Evolutionary conservation across 2,888 invertebrate species (phyloP).

Genomic region (Ectemnius continuus): DNA sequence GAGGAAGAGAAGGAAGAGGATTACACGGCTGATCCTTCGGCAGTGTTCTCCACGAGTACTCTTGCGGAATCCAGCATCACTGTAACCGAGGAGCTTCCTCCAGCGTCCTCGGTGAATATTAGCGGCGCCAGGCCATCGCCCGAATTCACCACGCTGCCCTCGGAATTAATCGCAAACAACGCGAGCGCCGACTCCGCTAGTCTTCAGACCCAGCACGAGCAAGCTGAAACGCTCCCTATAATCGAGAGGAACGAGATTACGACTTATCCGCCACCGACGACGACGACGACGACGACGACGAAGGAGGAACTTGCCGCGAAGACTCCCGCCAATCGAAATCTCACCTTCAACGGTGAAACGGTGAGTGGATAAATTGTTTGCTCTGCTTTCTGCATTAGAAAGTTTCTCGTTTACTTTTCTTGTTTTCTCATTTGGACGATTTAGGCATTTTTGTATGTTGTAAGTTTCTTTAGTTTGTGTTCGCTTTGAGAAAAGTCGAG

Average conservation of each 20-base stretch:
- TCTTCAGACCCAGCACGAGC: slow-evolving; percentile 5
- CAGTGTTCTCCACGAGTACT: slow-evolving; percentile 33
- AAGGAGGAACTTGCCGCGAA: slow-evolving; percentile 25
- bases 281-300: slow-evolving; percentile 13
- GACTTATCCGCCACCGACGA: background rate
- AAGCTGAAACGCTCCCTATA: slow-evolving; percentile 29
- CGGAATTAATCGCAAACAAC: slow-evolving; percentile 41
- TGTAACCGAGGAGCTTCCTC: slow-evolving; percentile 33
- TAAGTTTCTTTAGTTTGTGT: too few relatives aligned
- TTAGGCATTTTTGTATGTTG: too few relatives aligned
- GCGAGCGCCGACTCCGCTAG: slow-evolving; percentile 4
- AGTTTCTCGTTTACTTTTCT: too few relatives aligned
- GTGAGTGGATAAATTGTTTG: background rate
- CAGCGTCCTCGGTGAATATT: slow-evolving; percentile 12
- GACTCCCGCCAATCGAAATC: slow-evolving; percentile 23
- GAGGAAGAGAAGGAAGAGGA: slow-evolving; percentile 3
- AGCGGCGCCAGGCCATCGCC: slow-evolving; percentile 37
- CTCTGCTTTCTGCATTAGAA: too few relatives aligned
- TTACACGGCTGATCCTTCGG: slow-evolving; percentile 29
- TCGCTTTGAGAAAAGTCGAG: too few relatives aligned
- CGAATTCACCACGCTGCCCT: slow-evolving; percentile 51
- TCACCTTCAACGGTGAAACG: background rate
- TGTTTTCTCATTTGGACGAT: too few relatives aligned
- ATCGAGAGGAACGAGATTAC: slow-evolving; percentile 42
- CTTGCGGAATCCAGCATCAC: slow-evolving; percentile 36